Conservation (phyloP, 2,113 vertebrate genomes). For the Catagonus wagneri region DNA sequence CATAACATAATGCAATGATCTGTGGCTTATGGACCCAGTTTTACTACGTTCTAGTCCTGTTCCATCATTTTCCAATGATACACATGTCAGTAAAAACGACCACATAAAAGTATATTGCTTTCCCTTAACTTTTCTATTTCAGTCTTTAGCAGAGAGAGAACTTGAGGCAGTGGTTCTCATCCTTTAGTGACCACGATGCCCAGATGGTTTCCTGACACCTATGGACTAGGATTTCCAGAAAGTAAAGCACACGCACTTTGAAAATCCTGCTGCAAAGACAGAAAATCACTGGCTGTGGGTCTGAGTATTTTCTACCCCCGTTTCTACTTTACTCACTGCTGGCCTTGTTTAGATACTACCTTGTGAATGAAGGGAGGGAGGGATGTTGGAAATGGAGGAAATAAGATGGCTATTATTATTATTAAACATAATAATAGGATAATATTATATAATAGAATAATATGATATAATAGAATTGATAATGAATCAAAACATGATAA, state of each 20-base stretch:
- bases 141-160: background rate
- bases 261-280: background rate
- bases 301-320: background rate
- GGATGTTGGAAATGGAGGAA: background rate
- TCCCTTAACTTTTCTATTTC: background rate
- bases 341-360: background rate
- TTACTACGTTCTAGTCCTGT: background rate
- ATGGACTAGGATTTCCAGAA: background rate
- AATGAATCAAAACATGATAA: conserved; percentile 39
- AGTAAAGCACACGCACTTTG: background rate
- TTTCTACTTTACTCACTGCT: background rate
- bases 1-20: background rate
- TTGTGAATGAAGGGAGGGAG: background rate
- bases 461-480: background rate
- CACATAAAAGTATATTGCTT: background rate
- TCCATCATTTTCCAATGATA: background rate
- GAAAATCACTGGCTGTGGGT: background rate
- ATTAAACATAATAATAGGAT: too few relatives aligned
- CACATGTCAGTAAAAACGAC: background rate
- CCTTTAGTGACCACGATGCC: background rate
- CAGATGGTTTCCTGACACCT: background rate
- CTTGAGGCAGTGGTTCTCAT: background rate
- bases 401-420: background rate
- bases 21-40: background rate
- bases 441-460: too few relatives aligned